Base-by-base conservation (phyloP, 2,888 invertebrate genomes). In the Pyrrhia umbra region DNA sequence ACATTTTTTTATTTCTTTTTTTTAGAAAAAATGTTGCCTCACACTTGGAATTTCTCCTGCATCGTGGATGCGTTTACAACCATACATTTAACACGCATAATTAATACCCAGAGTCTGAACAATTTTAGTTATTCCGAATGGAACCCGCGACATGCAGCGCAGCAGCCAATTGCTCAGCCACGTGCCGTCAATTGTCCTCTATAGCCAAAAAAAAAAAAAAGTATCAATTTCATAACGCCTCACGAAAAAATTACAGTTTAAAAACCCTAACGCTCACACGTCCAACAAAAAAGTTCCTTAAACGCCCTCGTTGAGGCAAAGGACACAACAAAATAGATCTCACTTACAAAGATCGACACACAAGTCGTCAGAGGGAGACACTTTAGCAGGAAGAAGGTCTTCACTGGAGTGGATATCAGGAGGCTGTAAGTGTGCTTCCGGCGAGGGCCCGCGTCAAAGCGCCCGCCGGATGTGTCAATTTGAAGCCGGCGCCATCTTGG, bases 391-490 rank as follows among this genome's bases (percentile, higher is more conserved):
- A 85, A 82, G 82, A 77, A 68, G 56, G 73, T 78, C 72, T 78
- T 82, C 77, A 75, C 42, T 73, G 61, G 67, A 83, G 87, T 81
- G 82, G 82, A 75, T 84, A 82, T 84, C 82, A 80, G 77, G 74
- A 82, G 71, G 78, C 75, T 79, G 77, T 80, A 79, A 86, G 86
- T 76, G 87, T 78, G 72, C 87, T 87, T 85, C 85, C 81, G 81
- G 76, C 21, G 58, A 80, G 82, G 71, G 80, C 66, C 62, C 70
- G 74, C 76, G 81, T 85, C 86, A 85, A 85, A 87, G 84, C 75
- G 56, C 60, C 72, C 75, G 72, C 79, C 85, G 87, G 87, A 88
- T 84, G 84, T 82, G 83, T 83, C 85, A 85, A 87, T 85, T 86
- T 85, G 81, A 75, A 61, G 58, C 56, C 69, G 77, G 45, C 72